These are phyloP conservation scores for Hirundichthys speculiger DNA, from an alignment of 2,113 vertebrate species.

Conservation along the genomic window DNA sequence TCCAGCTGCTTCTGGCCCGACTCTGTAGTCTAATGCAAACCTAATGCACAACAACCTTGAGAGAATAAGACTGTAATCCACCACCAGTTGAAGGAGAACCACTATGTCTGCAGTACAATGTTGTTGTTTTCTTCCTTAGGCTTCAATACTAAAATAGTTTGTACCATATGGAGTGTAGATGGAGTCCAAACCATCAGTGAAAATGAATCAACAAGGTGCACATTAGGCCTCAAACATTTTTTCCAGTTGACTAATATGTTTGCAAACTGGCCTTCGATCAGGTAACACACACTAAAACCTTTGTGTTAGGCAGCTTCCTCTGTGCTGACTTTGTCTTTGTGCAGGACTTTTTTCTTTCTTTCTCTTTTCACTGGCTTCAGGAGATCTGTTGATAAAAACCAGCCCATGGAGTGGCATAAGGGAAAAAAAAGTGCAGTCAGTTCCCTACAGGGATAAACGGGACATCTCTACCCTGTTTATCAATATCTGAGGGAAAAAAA, in stretches of 20 bases:
- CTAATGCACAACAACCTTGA: constrained; percentile 7
- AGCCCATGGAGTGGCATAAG: neutral
- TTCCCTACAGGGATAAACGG: constrained; percentile 19
- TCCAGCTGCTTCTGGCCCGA: neutral
- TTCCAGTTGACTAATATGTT: constrained; percentile 6
- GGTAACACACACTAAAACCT: too few relatives aligned
- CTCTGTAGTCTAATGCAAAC: neutral
- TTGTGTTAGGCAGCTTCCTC: constrained; percentile 9
- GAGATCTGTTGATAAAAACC: constrained; percentile 35
- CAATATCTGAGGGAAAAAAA: constrained; percentile 44
- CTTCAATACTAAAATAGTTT: constrained; percentile 35
- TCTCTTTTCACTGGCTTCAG: constrained; percentile 4
- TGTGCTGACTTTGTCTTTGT: constrained; percentile 26
- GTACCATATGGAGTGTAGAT: constrained; percentile 24
- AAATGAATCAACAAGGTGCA: constrained; percentile 13
- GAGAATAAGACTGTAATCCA: neutral
- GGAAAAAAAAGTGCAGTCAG: constrained; percentile 2
- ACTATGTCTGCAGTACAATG: neutral
- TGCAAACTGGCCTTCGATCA: constrained; percentile 38
- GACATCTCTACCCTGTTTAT: constrained; percentile 11
- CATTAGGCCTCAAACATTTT: constrained; percentile 34
- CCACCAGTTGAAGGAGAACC: neutral
- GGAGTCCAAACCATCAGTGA: constrained; percentile 21
- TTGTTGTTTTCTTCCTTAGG: constrained; percentile 15
- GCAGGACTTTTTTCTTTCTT: constrained; percentile 19